Conservation (phyloP, 1,140 invertebrate species). For the Streblospio benedicti region DNA sequence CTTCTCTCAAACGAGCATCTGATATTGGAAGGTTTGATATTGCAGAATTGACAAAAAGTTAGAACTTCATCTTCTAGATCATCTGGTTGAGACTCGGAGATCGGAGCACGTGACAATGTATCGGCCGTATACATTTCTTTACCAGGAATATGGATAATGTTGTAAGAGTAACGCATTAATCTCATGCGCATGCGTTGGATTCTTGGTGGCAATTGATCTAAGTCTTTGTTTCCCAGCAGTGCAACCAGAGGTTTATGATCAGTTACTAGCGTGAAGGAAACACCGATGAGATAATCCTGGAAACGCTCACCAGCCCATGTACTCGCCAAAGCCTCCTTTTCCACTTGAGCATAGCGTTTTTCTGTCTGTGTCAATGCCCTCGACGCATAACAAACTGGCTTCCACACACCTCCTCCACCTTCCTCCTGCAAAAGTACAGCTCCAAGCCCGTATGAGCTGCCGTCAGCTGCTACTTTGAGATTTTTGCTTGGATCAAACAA, state of each 20-base stretch:
- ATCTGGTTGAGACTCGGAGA: no score
- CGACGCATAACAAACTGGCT: constrained; percentile 42
- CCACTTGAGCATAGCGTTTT: constrained; percentile 40
- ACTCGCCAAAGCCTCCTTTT: constrained; percentile 49
- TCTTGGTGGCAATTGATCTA: background rate
- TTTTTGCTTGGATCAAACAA: constrained; percentile 25
- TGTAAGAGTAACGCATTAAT: constrained; percentile 2
- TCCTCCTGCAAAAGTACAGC: constrained; percentile 46
- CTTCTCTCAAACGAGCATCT: no score
- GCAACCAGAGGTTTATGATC: background rate
- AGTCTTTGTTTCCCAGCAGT: background rate
- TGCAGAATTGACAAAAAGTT: no score
- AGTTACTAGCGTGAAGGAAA: no score
- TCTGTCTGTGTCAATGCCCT: constrained; percentile 28
- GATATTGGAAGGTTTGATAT: no score
- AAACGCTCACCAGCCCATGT: constrained; percentile 41
- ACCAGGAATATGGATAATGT: background rate
- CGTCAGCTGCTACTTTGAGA: constrained; percentile 27
- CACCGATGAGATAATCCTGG: no score
- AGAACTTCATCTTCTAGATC: no score
- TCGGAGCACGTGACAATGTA: background rate
- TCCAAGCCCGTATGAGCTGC: constrained; percentile 36
- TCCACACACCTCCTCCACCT: constrained; percentile 15
- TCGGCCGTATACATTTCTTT: background rate
- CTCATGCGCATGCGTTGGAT: constrained; percentile 2